Evolutionary conservation across 2,888 invertebrate genomes (phyloP).

Genomic region (Sarcophaga carnaria): DNA sequence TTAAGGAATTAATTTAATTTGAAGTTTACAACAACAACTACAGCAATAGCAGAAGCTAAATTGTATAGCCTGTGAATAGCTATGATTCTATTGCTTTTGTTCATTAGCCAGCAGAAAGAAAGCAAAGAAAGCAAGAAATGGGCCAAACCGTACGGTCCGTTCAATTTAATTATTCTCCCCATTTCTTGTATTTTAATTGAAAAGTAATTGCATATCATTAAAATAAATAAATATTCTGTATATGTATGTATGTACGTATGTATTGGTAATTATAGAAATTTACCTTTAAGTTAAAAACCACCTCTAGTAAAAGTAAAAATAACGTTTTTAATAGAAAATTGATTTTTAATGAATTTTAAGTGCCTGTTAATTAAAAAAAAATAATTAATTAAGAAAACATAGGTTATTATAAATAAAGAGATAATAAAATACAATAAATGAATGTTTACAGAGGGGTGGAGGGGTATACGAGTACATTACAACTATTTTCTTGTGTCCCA

Average conservation of each 20-base stretch:
- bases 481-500: too few relatives aligned
- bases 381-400: too few relatives aligned
- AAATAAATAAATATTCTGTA: slow-evolving; percentile 19
- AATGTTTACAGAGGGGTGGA: too few relatives aligned
- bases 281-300: neutral
- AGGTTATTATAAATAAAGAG: too few relatives aligned
- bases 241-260: neutral
- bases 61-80: neutral
- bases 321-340: too few relatives aligned
- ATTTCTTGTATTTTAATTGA: slow-evolving; percentile 46
- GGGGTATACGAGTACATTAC: too few relatives aligned
- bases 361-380: too few relatives aligned
- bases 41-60: neutral
- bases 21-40: slow-evolving; percentile 50
- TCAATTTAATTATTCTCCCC: slow-evolving; percentile 49
- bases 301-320: neutral
- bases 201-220: slow-evolving; percentile 56
- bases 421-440: too few relatives aligned
- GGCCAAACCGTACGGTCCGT: neutral
- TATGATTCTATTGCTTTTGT: neutral
- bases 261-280: neutral
- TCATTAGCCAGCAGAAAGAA: neutral
- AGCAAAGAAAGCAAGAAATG: slow-evolving; percentile 4
- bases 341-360: too few relatives aligned
- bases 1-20: slow-evolving; percentile 69